These are phyloP conservation scores for Gibbula magus DNA, from an alignment of 2,888 invertebrate genomes.

Conservation along the genomic window DNA sequence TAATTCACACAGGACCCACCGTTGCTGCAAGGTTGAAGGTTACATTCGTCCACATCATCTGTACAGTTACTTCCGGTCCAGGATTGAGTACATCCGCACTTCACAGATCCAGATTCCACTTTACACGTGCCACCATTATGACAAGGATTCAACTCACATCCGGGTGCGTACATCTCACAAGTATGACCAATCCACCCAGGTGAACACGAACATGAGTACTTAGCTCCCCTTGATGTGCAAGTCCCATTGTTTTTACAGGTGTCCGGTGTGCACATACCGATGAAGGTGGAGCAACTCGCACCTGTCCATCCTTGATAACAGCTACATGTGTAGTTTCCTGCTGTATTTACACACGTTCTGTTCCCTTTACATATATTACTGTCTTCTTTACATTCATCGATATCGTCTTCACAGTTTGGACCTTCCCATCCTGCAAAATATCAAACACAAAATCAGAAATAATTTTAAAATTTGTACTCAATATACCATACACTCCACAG, in stretches of 20 bases:
- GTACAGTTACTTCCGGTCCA: constrained; percentile 85
- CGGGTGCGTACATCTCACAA: neutral
- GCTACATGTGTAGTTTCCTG: constrained; percentile 85
- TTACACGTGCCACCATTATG: neutral
- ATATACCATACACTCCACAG: no score
- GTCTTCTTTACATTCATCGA: neutral
- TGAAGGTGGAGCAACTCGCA: constrained; percentile 82
- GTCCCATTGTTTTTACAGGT: neutral
- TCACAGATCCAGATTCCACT: neutral
- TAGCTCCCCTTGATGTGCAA: neutral
- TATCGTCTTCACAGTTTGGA: neutral
- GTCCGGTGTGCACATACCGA: neutral
- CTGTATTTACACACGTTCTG: constrained; percentile 36
- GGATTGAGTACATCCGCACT: constrained; percentile 78
- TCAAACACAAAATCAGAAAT: neutral
- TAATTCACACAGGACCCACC: constrained; percentile 38
- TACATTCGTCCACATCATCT: constrained; percentile 88
- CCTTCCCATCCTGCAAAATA: neutral
- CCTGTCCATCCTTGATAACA: constrained; percentile 91
- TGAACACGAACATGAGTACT: neutral
- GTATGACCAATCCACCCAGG: neutral
- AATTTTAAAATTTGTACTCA: no score
- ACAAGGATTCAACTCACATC: neutral
- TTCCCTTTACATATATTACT: constrained; percentile 26
- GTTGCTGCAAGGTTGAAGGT: constrained; percentile 81